phyloP scores from a whole-genome alignment of 2,797 vertebrate genomes.

The Hylomyscus alleni region DNA sequence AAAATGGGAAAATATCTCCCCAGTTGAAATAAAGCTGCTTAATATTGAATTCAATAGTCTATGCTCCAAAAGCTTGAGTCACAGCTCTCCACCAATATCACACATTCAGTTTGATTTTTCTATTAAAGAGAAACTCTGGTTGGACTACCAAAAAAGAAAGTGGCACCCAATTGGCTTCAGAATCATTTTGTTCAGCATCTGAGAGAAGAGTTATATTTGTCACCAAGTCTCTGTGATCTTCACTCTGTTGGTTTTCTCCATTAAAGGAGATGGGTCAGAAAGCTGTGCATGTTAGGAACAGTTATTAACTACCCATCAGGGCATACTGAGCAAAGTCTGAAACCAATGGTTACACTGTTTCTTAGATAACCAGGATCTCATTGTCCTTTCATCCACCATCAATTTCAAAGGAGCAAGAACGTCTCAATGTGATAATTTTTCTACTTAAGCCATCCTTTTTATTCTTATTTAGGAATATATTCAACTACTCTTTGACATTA shows the following conservation, averaged over 20 bases:
- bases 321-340: slow-evolving; percentile 5
- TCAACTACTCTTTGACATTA: slow-evolving; percentile 2
- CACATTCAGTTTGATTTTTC: not conserved
- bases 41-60: slow-evolving; percentile 72
- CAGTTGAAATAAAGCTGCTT: slow-evolving; percentile 78
- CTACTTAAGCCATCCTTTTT: not conserved
- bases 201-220: not conserved
- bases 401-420: not conserved
- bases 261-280: not conserved
- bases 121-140: not conserved
- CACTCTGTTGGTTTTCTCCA: not conserved
- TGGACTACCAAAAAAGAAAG: slow-evolving; percentile 23
- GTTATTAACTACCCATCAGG: not conserved
- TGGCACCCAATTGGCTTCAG: not conserved
- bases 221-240: not conserved
- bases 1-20: slow-evolving; percentile 73
- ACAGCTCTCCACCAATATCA: not conserved
- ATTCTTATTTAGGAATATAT: not conserved
- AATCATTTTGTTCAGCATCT: not conserved
- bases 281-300: not conserved
- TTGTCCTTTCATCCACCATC: slow-evolving; percentile 38
- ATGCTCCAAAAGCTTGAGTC: slow-evolving; percentile 71
- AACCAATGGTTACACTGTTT: not conserved
- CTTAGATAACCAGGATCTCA: not conserved
- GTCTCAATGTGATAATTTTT: not conserved